These are phyloP conservation scores for Micromussa lordhowensis DNA, from an alignment of 92 coral and sea anemone genomes.

Conservation along the genomic window DNA sequence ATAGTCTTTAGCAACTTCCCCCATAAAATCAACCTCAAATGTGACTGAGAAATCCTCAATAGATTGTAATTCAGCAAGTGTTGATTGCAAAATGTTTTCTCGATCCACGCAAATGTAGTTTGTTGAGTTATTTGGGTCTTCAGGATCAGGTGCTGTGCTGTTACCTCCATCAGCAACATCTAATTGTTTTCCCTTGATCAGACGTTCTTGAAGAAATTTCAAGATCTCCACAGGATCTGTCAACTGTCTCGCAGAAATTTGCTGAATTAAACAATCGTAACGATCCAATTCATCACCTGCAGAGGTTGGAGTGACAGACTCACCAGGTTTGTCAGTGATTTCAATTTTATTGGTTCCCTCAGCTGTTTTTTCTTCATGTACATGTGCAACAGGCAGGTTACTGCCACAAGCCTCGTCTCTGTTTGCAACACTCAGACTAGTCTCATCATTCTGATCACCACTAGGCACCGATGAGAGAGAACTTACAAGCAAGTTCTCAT, in stretches of 20 bases:
- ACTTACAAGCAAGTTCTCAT: background rate
- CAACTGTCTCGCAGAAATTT: too few relatives aligned
- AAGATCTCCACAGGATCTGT: too few relatives aligned
- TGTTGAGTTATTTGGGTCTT: slow-evolving; percentile 23
- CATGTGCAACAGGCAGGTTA: too few relatives aligned
- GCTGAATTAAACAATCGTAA: too few relatives aligned
- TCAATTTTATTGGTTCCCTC: too few relatives aligned
- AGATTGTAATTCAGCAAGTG: slow-evolving; percentile 9
- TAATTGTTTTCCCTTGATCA: background rate
- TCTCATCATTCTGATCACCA: background rate
- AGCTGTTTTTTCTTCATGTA: too few relatives aligned
- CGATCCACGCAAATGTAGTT: slow-evolving; percentile 67
- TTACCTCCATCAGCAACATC: slow-evolving; percentile 15
- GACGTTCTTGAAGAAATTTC: too few relatives aligned
- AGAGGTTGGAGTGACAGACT: too few relatives aligned
- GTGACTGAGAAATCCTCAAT: slow-evolving; percentile 43
- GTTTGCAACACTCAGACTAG: too few relatives aligned
- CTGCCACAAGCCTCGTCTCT: too few relatives aligned
- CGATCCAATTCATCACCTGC: too few relatives aligned
- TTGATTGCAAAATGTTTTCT: slow-evolving; percentile 39
- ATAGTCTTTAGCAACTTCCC: slow-evolving; percentile 63
- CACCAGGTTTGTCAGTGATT: too few relatives aligned
- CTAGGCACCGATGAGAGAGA: background rate
- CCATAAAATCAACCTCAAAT: slow-evolving; percentile 72
- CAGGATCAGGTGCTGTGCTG: slow-evolving; percentile 10